Evolutionary conservation across 2,797 vertebrate genomes (phyloP).

Genomic region (Gallirallus australis): DNA sequence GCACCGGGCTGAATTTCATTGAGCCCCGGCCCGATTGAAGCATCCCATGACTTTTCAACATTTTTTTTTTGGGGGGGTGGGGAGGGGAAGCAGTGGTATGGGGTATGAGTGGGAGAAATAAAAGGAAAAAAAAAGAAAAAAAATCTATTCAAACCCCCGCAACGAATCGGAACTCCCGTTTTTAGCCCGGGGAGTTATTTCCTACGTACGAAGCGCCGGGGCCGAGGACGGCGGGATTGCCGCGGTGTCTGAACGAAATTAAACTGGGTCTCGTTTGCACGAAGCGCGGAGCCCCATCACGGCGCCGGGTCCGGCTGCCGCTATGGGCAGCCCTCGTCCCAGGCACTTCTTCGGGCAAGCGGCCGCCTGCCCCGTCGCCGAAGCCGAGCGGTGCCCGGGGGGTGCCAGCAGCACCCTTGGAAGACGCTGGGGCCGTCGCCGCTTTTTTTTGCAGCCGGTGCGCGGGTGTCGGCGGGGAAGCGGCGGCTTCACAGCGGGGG

Average conservation of each 20-base stretch:
- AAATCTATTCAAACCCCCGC: no score
- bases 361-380: background rate
- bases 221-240: background rate
- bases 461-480: background rate
- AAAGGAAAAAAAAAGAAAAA: background rate
- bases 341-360: background rate
- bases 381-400: background rate
- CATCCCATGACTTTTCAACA: background rate
- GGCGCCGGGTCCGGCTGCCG: background rate
- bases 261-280: background rate
- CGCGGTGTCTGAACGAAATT: background rate
- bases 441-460: background rate
- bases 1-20: background rate
- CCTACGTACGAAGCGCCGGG: background rate
- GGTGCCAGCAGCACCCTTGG: background rate
- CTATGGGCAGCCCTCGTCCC: background rate
- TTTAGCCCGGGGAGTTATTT: background rate
- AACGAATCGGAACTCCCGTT: background rate
- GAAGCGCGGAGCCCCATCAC: background rate
- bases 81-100: rapidly evolving
- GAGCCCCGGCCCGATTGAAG: no score
- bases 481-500: background rate
- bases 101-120: no score
- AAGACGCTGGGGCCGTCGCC: background rate
- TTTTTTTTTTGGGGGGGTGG: background rate